Base-by-base conservation (phyloP, 2,888 invertebrate species). In the Nezara viridula region DNA sequence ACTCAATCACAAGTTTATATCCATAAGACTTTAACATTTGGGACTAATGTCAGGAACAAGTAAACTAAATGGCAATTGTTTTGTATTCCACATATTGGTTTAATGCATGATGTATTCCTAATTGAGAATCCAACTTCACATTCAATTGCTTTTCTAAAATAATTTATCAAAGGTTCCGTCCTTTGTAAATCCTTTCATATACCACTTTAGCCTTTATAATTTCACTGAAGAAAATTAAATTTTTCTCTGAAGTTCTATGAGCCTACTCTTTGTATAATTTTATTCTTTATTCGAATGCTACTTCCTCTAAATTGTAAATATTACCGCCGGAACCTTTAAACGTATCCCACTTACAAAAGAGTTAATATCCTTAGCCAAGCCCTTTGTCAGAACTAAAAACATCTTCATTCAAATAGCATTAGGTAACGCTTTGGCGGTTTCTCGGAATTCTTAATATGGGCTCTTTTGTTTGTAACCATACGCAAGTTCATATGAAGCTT, bases 371-470 rank as follows among this genome's bases (percentile, higher is more conserved):
- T 5, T 55, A 21, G 7, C 2, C 52, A 55, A 60, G 27, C 27
- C 60, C 60, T 60, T 60, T 60, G 55, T 55, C n/a, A 55, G 60
- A 60, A 60, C 60, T 60, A 32, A 60, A 55, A 60, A 60, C 60
- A 27, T 60, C 27, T 60, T 60, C 60, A 55, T 55, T n/a, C 27
- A 27, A 27, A 60, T 16, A 60, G 14, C 60, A 32, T 32, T 32
- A 60, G 32, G 60, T 60, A 60, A 16, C 16, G 27, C 60, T 60
- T 60, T 60, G 6, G 60, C 16, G 27, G 16, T 5, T 60, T 60
- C 60, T 32, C 60, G 16, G 27, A 27, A 60, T 60, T 60, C 60
- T 32, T 60, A 60, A 60, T 27, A 10, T 60, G 32, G 60, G 7
- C 27, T 27, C 32, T 27, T 60, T 12, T 14, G 14, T 2, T 14